Conservation (phyloP, 1,140 invertebrate genomes). For the Himalopsyche phryganea region DNA sequence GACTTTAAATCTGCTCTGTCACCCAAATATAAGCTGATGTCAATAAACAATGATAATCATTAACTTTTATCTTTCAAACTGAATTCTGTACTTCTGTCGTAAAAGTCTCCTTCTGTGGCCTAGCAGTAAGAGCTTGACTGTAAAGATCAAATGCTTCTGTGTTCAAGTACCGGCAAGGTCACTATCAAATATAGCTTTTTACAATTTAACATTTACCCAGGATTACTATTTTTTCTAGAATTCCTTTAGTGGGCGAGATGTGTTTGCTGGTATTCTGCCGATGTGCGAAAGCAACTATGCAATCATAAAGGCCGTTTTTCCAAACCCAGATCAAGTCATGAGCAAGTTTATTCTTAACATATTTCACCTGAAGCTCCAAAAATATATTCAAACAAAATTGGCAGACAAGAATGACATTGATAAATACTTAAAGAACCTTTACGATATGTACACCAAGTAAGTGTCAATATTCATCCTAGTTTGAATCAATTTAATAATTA, state of each 20-base stretch:
- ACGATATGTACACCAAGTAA: constrained; percentile 83
- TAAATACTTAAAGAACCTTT: constrained; percentile 82
- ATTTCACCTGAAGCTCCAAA: constrained; percentile 89
- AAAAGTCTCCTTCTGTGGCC: too few relatives aligned
- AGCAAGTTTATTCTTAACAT: constrained; percentile 96
- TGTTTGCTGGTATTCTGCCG: constrained; percentile 88
- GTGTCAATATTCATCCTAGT: constrained; percentile 31
- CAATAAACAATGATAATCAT: too few relatives aligned
- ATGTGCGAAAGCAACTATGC: constrained; percentile 86
- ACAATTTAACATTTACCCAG: too few relatives aligned
- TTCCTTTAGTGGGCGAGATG: constrained; percentile 68
- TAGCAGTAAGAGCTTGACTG: too few relatives aligned
- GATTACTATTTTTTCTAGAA: constrained; percentile 50
- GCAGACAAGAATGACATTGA: constrained; percentile 78
- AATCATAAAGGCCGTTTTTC: constrained; percentile 90
- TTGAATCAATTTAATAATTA: too few relatives aligned
- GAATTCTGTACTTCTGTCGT: too few relatives aligned
- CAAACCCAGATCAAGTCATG: constrained; percentile 97
- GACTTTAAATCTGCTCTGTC: too few relatives aligned
- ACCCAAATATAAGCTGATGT: too few relatives aligned
- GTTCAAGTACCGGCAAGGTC: too few relatives aligned
- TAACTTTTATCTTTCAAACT: too few relatives aligned
- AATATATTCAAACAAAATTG: constrained; percentile 77
- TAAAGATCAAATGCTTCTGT: too few relatives aligned
- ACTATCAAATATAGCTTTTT: too few relatives aligned